Evolutionary conservation across 2,888 invertebrate genomes (phyloP).

Genomic region (Achlya flavicornis): DNA sequence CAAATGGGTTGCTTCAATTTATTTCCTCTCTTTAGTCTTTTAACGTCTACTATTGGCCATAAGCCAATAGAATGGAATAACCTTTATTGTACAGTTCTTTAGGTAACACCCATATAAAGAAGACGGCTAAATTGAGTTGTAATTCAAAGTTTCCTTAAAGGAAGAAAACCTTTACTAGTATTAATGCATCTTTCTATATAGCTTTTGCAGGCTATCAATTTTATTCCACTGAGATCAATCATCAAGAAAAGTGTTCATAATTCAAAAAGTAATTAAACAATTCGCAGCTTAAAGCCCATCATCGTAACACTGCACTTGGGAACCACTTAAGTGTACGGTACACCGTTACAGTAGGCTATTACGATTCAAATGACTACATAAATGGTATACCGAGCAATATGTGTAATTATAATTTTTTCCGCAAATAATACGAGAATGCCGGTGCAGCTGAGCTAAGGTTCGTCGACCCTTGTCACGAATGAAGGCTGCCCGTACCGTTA

Average conservation of each 20-base stretch:
- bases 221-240: background rate
- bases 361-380: constrained; percentile 12
- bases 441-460: constrained; percentile 42
- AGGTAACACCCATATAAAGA: background rate
- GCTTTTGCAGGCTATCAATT: too few species aligned
- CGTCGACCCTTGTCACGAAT: constrained; percentile 54
- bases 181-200: too few species aligned
- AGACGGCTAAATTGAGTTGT: background rate
- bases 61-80: background rate
- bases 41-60: background rate
- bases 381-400: constrained; percentile 8
- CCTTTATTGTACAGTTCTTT: background rate
- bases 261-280: too few species aligned
- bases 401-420: constrained; percentile 53
- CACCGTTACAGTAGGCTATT: constrained; percentile 9
- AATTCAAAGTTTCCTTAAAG: background rate
- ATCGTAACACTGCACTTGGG: constrained; percentile 9
- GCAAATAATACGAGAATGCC: constrained; percentile 47
- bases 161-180: background rate
- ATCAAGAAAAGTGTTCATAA: background rate
- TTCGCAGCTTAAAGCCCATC: background rate
- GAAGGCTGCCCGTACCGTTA: constrained; percentile 49
- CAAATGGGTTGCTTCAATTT: constrained; percentile 7
- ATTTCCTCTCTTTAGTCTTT: constrained; percentile 3
- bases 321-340: constrained; percentile 8